Base-by-base conservation (phyloP, 2,888 invertebrate species). In the Synanthedon vespiformis region DNA sequence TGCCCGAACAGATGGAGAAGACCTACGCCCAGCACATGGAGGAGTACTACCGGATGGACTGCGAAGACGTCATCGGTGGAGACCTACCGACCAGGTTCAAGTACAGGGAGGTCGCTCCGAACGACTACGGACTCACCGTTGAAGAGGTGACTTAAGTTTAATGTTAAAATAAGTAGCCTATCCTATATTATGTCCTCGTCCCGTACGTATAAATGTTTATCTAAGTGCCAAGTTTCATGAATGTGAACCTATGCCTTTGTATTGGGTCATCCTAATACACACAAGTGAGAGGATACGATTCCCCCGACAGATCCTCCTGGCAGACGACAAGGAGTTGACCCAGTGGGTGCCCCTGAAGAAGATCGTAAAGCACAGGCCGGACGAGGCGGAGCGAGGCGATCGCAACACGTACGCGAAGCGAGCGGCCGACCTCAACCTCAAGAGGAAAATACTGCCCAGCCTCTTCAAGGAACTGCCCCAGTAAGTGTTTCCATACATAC, bases 291-390 rank as follows among this genome's bases (percentile, higher is more conserved):
- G 34, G 34, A 34, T 34, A 34, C 6, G 10, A 8, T 22, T 40
- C 59, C 57, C 51, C 48, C 75, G 82, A 18, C 68, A 97, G 95
- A 97, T 99, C 67, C 86, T 99, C 54, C 80, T 91, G 62, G 96
- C 97, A 0, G 94, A 96, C 68, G 99, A 99, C 74, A 93, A 91
- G 61, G 98, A 99, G 77, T 84, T 99, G 8, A 99, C 99, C 66
- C 92, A 92, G 64, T 99, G 99, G 99, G 96, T 94, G 61, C 95
- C 97, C 0, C 79, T 98, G 4, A 97, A 96, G 80, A 96, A 93
- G 80, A 89, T 95, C 0, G 89, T 93, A n/a, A 93, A 93, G 68
- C 90, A 93, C 64, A 89, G 94, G 40, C 91, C 94, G 0, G 92
- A 93, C 4, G 87, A 93, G 53, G 91, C 92, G 12, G 98, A 99